These are phyloP conservation scores for Tetramorium parvispinum DNA, from an alignment of 1,140 invertebrate genomes.

Conservation along the genomic window DNA sequence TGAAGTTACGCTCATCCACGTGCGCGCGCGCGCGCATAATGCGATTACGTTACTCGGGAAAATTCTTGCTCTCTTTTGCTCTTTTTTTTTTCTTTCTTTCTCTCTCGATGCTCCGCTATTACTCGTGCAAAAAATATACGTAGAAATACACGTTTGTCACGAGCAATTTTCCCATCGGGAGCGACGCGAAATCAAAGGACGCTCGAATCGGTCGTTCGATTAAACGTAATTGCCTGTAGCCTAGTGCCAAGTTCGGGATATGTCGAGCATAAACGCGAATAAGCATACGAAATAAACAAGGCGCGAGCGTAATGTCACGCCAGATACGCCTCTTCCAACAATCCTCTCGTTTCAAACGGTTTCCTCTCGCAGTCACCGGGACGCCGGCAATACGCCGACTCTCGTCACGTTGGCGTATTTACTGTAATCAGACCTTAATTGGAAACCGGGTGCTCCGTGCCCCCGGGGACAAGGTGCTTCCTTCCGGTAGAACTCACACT, in stretches of 20 bases:
- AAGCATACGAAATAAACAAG: constrained; percentile 29
- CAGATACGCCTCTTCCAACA: background rate
- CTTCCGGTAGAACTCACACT: constrained; percentile 51
- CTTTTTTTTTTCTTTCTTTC: background rate
- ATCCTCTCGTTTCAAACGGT: constrained; percentile 6
- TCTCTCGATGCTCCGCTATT: background rate
- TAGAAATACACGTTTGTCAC: background rate
- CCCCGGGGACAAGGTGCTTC: constrained; percentile 38
- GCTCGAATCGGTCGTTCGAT: background rate
- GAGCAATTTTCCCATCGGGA: background rate
- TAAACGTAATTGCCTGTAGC: background rate
- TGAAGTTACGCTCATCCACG: constrained; percentile 23
- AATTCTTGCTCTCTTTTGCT: background rate
- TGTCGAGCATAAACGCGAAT: background rate
- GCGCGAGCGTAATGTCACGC: background rate
- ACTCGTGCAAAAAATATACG: background rate
- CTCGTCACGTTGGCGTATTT: constrained; percentile 54
- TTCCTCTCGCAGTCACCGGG: background rate
- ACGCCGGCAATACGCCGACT: background rate
- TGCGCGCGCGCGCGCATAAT: background rate
- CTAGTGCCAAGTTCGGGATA: background rate
- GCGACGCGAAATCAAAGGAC: too few relatives aligned
- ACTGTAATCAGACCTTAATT: constrained; percentile 72
- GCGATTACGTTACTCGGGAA: background rate
- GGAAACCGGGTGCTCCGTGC: constrained; percentile 44